Evolutionary conservation across 2,113 vertebrate genomes (phyloP).

Genomic region (Malurus cyaneus): DNA sequence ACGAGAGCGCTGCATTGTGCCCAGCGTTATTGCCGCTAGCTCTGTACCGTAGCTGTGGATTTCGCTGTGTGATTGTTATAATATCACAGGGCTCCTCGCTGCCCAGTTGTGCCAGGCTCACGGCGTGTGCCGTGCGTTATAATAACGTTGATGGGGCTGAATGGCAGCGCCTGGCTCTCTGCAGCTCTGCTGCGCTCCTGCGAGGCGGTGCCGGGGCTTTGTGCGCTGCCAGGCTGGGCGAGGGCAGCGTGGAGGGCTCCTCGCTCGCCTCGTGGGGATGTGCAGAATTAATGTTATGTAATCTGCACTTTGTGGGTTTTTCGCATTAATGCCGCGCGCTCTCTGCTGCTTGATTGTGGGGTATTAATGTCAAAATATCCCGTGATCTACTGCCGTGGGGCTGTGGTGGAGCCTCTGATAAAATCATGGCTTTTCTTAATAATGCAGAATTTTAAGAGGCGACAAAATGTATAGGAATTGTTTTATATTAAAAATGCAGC

Average conservation of each 20-base stretch:
- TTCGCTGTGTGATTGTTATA: neutral
- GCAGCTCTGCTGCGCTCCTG: neutral
- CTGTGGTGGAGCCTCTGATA: neutral
- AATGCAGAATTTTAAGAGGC: slow-evolving; percentile 42
- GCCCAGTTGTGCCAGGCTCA: slow-evolving; percentile 25
- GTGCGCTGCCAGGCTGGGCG: neutral
- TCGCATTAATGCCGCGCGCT: neutral
- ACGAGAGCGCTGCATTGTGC: neutral
- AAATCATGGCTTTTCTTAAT: slow-evolving; percentile 32
- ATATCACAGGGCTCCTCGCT: neutral
- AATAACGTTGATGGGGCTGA: neutral
- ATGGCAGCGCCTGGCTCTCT: neutral
- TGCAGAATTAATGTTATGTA: slow-evolving; percentile 7
- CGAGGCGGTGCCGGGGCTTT: neutral
- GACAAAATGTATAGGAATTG: slow-evolving; percentile 58
- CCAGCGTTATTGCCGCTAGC: neutral
- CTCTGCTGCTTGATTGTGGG: slow-evolving; percentile 13
- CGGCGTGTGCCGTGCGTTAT: neutral
- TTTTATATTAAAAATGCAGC: slow-evolving; percentile 68
- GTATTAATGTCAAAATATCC: slow-evolving; percentile 42
- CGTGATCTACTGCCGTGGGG: neutral
- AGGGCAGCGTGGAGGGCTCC: neutral
- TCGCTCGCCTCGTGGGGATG: neutral
- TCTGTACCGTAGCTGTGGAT: neutral
- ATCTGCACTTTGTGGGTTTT: slow-evolving; percentile 2